A percentile compares a stretch with the other conserved stretches of the same genome.
Evolutionary conservation across 1,140 invertebrate genomes (phyloP).

Genomic region (Hirudo medicinalis): DNA sequence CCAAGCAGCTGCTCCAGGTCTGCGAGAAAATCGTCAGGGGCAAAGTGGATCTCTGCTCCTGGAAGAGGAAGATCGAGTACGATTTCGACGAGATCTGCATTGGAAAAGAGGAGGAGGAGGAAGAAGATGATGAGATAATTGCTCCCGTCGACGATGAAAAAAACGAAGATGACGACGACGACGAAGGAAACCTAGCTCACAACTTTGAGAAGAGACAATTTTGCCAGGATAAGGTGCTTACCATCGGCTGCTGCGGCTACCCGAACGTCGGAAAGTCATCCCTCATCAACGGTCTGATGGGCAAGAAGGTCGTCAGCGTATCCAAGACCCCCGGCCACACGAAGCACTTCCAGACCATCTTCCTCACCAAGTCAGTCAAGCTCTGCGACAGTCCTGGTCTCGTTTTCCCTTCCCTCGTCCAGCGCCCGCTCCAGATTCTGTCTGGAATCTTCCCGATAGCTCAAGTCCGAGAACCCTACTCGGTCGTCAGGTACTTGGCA

Average conservation of each 20-base stretch:
- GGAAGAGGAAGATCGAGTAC: slow-evolving; percentile 65
- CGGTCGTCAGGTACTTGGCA: slow-evolving; percentile 62
- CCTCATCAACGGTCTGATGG: slow-evolving; percentile 80
- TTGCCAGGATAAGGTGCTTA: slow-evolving; percentile 68
- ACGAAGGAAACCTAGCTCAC: background rate
- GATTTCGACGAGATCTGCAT: slow-evolving; percentile 1
- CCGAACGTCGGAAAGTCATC: slow-evolving; percentile 94
- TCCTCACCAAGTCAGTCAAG: slow-evolving; percentile 66
- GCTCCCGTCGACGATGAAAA: slow-evolving; percentile 12
- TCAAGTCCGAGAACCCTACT: slow-evolving; percentile 79
- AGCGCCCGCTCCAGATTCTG: slow-evolving; percentile 66
- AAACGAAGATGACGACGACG: slow-evolving; percentile 21
- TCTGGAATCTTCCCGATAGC: slow-evolving; percentile 87
- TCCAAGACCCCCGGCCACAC: slow-evolving; percentile 88
- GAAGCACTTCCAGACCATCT: slow-evolving; percentile 95
- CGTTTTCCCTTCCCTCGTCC: slow-evolving; percentile 79
- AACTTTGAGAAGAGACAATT: slow-evolving; percentile 50
- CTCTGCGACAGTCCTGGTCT: slow-evolving; percentile 89
- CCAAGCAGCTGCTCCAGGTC: slow-evolving; percentile 53
- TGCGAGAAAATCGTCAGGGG: slow-evolving; percentile 61
- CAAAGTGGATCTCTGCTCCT: slow-evolving; percentile 61
- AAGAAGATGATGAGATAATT: slow-evolving; percentile 17
- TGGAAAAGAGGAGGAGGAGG: slow-evolving; percentile 10
- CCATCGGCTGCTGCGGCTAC: slow-evolving; percentile 76
- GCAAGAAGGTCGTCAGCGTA: slow-evolving; percentile 76